Conservation (phyloP, 2,113 vertebrate genomes). For the Pterocles burchelli region DNA sequence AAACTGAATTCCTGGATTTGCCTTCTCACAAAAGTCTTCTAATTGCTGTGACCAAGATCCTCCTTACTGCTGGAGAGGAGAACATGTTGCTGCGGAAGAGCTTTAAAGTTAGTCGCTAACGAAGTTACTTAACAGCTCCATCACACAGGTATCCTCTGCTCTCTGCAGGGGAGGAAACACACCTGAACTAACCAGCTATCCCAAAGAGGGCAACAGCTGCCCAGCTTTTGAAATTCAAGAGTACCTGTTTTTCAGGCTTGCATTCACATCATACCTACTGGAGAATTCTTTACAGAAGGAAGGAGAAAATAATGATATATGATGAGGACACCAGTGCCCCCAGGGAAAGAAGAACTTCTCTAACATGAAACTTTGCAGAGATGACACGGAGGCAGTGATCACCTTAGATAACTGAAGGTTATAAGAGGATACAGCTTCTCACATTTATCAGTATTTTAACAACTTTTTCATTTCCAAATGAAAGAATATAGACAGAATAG, state of each 20-base stretch:
- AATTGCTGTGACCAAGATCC: too few relatives aligned
- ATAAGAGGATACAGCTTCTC: neutral
- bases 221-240: neutral
- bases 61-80: neutral
- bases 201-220: slow-evolving; percentile 26
- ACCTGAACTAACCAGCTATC: neutral
- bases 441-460: neutral
- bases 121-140: accelerated
- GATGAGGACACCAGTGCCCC: neutral
- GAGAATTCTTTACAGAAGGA: neutral
- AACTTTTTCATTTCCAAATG: neutral
- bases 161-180: neutral
- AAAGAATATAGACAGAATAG: accelerated
- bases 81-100: accelerated
- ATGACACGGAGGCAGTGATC: neutral
- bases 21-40: neutral
- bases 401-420: neutral
- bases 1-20: neutral
- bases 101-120: neutral
- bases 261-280: accelerated
- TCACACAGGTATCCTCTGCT: neutral
- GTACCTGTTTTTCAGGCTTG: neutral
- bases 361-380: neutral
- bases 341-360: neutral
- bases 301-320: neutral